phyloP scores from a whole-genome alignment of 2,888 invertebrate genomes.

The Chaetoderma sp. region DNA sequence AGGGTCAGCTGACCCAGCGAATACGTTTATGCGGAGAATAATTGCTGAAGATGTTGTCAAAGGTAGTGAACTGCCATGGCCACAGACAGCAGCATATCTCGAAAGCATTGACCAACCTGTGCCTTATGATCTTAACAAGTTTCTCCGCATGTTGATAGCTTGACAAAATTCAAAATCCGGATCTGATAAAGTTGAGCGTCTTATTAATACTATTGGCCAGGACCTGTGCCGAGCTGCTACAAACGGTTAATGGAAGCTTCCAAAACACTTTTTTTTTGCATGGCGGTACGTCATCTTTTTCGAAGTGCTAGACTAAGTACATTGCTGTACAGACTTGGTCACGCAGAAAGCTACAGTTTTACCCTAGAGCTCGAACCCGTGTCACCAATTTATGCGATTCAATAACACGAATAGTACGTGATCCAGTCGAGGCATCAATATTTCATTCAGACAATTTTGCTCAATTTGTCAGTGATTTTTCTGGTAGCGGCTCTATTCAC shows the following conservation, averaged over 20 bases:
- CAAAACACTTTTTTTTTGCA: not conserved
- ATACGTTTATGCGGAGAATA: not conserved
- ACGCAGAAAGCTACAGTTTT: not conserved
- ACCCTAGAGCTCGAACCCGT: slow-evolving; percentile 2
- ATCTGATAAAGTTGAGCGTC: not conserved
- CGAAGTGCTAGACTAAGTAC: not conserved
- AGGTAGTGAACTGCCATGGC: not conserved
- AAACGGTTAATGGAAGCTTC: not conserved
- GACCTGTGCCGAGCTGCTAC: too few relatives aligned
- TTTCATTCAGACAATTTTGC: not conserved
- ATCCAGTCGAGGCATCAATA: not conserved
- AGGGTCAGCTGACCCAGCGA: not conserved
- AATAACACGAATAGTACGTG: not conserved
- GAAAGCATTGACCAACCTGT: too few relatives aligned
- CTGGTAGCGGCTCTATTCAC: slow-evolving; percentile 7
- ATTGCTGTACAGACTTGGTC: not conserved
- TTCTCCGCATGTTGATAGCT: not conserved
- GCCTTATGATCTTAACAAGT: not conserved
- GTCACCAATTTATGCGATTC: not conserved
- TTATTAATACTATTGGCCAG: not conserved
- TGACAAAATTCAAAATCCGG: not conserved
- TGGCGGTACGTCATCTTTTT: slow-evolving; percentile 8
- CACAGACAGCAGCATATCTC: not conserved
- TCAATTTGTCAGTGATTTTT: not conserved
- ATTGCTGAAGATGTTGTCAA: not conserved